Base-by-base conservation (phyloP, 2,888 invertebrate species). In the Cephalotes varians region DNA sequence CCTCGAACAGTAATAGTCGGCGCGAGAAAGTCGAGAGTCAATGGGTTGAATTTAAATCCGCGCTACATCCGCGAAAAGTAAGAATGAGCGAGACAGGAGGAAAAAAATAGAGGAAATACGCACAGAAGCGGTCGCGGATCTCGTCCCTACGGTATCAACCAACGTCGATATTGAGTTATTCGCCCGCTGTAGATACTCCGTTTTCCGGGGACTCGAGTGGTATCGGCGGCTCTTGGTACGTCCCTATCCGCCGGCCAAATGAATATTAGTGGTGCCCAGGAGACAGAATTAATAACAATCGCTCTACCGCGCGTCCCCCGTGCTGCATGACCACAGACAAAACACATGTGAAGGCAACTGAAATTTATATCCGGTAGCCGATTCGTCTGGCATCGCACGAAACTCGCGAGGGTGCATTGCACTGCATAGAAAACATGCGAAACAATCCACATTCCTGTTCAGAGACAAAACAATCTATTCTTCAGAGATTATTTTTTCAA, bases 191-290 rank as follows among this genome's bases (percentile, higher is more conserved):
- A 86, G 76, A 88, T 85, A 81, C 85, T 88, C 85, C 89, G 90
- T 89, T 92, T 90, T 87, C 88, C 85, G 84, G 89, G 71, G 77
- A 82, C 73, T 85, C 82, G 79, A 80, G 76, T 72, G 82, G 72
- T 82, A 82, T 54, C 83, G 51, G 47, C 81, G 84, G 81, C 82
- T 86, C 85, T 82, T 72, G 87, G 82, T 83, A 86, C 87, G 88
- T 86, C 85, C 88, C 87, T 83, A 83, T 87, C 83, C 87, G 86
- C 89, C 83, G 86, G 80, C 90, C 92, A 94, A 94, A 94, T 94
- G 93, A 93, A 94, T 93, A 94, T 94, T 92, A 93, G 94, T 94
- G 91, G 91, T 83, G 90, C 94, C 93, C 93, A 86, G 84, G 94
- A 91, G 94, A 92, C 92, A 88, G 88, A 93, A 94, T 94, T 93